These are phyloP conservation scores for Callinectes sapidus DNA, from an alignment of 2,888 invertebrate species.

Conservation along the genomic window DNA sequence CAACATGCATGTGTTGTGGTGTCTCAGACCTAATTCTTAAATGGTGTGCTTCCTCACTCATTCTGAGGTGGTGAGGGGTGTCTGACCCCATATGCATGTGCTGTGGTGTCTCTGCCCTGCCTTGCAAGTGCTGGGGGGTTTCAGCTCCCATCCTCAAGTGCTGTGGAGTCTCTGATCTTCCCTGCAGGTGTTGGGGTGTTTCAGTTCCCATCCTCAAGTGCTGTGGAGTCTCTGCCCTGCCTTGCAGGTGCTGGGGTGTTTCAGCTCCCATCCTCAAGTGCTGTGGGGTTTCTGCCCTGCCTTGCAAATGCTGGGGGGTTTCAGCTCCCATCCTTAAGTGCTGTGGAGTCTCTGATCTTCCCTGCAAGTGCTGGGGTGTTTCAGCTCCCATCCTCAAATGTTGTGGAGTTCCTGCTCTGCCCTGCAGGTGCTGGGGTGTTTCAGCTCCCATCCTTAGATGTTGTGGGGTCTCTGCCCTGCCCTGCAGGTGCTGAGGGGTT, in stretches of 20 bases:
- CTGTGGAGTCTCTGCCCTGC: conserved; percentile 62
- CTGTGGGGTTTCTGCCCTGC: conserved; percentile 49
- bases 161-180: conserved; percentile 49
- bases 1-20: conserved; percentile 47
- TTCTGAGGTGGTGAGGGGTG: conserved; percentile 36
- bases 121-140: conserved; percentile 40
- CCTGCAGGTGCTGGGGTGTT: conserved; percentile 41
- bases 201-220: conserved; percentile 53
- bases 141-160: conserved; percentile 44
- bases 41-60: conserved; percentile 51
- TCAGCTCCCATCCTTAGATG: conserved; percentile 51
- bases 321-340: conserved; percentile 58
- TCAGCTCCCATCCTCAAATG: conserved; percentile 49
- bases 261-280: conserved; percentile 39
- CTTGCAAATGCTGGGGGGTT: conserved; percentile 60
- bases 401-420: conserved; percentile 13
- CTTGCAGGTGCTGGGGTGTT: conserved; percentile 51
- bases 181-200: conserved; percentile 58
- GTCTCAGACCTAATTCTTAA: conserved; percentile 54
- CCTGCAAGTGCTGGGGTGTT: conserved; percentile 35
- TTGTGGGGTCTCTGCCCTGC: conserved; percentile 53
- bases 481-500: conserved; percentile 54
- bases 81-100: conserved; percentile 47
- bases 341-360: conserved; percentile 40
- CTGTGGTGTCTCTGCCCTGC: conserved; percentile 52